A percentile compares a stretch with the other conserved stretches of the same genome.
Evolutionary conservation across 2,797 vertebrate genomes (phyloP).

Genomic region (Gambusia yucatana): DNA sequence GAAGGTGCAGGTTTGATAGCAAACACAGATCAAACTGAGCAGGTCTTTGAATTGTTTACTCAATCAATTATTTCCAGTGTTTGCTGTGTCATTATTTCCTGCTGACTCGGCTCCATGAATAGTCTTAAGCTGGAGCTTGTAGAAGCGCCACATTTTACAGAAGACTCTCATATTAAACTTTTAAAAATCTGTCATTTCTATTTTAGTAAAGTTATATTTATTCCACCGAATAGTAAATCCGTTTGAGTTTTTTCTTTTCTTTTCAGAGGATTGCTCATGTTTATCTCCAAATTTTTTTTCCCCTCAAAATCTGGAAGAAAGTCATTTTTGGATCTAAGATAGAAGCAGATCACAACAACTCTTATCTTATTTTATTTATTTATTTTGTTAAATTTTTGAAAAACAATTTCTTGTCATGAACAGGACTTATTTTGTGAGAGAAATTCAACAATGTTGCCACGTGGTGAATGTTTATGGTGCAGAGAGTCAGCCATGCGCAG

Average conservation of each 20-base stretch:
- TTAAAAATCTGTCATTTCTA: neutral
- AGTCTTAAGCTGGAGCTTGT: no score
- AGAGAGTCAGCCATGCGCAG: conserved; percentile 34
- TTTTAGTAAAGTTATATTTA: neutral
- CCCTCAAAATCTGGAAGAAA: neutral
- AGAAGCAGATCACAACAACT: neutral
- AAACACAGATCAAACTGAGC: neutral
- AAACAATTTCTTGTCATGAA: conserved; percentile 25
- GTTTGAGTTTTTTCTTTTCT: neutral
- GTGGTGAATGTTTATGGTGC: neutral
- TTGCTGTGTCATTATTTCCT: neutral
- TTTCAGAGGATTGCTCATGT: neutral
- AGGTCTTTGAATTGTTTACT: neutral
- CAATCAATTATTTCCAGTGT: neutral
- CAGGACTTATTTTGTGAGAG: conserved; percentile 50
- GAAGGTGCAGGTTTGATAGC: neutral
- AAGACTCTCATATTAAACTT: neutral
- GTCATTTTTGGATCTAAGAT: neutral
- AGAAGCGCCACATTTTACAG: neutral
- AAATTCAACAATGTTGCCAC: conserved; percentile 31
- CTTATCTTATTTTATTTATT: no score
- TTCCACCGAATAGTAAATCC: neutral
- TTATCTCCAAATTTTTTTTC: neutral
- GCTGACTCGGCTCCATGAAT: neutral
- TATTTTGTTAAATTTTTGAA: neutral